Percentiles rank a stretch among this genome's conserved stretches.
Conservation (phyloP, 2,888 invertebrate genomes). For the Mylabris sibirica region DNA sequence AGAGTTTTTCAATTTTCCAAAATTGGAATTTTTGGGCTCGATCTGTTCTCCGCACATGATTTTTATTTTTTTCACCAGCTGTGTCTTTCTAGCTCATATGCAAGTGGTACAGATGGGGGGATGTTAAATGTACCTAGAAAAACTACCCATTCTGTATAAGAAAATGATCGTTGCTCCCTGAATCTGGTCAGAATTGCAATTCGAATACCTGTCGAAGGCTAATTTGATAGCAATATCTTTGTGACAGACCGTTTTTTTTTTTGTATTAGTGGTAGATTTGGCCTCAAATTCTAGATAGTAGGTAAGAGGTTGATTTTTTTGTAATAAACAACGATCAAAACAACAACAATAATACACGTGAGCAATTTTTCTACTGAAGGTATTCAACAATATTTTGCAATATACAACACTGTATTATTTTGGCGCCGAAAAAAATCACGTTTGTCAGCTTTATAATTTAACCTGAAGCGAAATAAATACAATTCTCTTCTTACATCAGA, state of each 20-base stretch:
- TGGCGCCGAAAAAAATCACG: conserved; percentile 9
- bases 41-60: no score
- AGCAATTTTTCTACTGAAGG: not conserved
- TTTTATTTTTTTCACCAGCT: no score
- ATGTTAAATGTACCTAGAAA: no score
- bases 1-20: no score
- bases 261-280: not conserved
- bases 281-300: not conserved
- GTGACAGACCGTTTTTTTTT: no score
- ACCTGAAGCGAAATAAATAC: not conserved
- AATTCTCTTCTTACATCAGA: conserved; percentile 10
- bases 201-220: not conserved
- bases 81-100: no score
- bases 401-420: not conserved
- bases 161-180: no score
- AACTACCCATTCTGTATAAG: no score
- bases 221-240: not conserved
- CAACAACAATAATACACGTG: not conserved
- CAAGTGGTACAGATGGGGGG: no score
- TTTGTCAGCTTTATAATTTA: not conserved
- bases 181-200: no score
- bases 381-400: not conserved
- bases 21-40: no score
- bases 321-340: not conserved
- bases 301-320: no score